Percentiles rank a stretch among this genome's conserved stretches.
These are phyloP conservation scores for Ips nitidus DNA, from an alignment of 1,140 invertebrate genomes.

Conservation along the genomic window DNA sequence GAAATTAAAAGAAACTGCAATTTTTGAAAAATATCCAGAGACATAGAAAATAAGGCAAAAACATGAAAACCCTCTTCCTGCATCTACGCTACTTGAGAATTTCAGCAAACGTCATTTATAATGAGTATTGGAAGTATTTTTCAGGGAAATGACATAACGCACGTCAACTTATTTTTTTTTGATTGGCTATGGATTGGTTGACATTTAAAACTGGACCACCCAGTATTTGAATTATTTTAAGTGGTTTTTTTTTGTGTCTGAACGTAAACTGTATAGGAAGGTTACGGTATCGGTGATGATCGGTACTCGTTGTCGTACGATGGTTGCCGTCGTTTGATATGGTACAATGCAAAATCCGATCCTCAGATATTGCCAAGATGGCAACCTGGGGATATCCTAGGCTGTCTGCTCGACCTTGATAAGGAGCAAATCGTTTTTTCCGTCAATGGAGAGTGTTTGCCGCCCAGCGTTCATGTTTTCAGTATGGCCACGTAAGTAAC, in stretches of 20 bases:
- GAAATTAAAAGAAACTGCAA: too few species aligned
- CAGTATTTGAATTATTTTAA: background rate
- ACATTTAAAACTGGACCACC: too few species aligned
- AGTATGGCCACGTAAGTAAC: slow-evolving; percentile 69
- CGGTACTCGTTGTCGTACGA: slow-evolving; percentile 88
- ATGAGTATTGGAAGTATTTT: too few species aligned
- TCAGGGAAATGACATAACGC: too few species aligned
- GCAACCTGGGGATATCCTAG: slow-evolving; percentile 83
- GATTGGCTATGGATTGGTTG: too few species aligned
- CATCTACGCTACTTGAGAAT: too few species aligned
- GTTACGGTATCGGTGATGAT: slow-evolving; percentile 95
- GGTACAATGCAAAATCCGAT: slow-evolving; percentile 82
- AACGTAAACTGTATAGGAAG: slow-evolving; percentile 66
- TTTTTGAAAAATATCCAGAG: too few species aligned
- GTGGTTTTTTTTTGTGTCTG: background rate
- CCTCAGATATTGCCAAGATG: slow-evolving; percentile 68
- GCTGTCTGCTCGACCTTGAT: slow-evolving; percentile 78
- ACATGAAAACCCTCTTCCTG: too few species aligned
- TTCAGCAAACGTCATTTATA: too few species aligned
- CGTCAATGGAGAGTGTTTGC: slow-evolving; percentile 75
- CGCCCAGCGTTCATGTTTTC: slow-evolving; percentile 74
- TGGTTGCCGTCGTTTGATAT: slow-evolving; percentile 86
- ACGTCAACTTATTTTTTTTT: too few species aligned
- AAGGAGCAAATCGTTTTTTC: slow-evolving; percentile 77
- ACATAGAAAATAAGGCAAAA: too few species aligned